Percentiles rank a stretch among this genome's conserved stretches.
These are phyloP conservation scores for Drosophila kanekoi DNA, from an alignment of 2,888 invertebrate species.

Conservation along the genomic window DNA sequence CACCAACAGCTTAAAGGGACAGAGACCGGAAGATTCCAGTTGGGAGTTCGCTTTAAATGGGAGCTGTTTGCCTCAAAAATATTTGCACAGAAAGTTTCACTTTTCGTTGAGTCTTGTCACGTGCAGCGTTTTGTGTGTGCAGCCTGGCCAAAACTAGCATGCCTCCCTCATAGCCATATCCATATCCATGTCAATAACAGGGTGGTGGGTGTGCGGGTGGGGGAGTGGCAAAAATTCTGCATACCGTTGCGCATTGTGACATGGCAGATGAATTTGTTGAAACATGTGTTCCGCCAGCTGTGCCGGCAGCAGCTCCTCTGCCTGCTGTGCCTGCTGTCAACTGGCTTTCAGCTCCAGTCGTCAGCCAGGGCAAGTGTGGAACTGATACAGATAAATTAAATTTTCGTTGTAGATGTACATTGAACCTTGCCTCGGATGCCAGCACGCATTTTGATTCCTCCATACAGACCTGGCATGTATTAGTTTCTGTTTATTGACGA, in stretches of 20 bases:
- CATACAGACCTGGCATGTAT: constrained; percentile 37
- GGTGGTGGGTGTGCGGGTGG: no score
- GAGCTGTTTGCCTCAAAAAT: constrained; percentile 58
- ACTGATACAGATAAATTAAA: constrained; percentile 82
- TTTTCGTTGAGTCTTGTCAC: constrained; percentile 76
- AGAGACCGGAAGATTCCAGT: not conserved
- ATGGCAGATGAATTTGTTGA: constrained; percentile 79
- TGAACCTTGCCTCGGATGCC: constrained; percentile 65
- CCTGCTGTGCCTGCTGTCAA: constrained; percentile 24
- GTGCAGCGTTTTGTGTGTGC: constrained; percentile 57
- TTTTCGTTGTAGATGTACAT: constrained; percentile 54
- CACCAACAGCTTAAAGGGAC: constrained; percentile 50
- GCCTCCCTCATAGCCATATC: constrained; percentile 4
- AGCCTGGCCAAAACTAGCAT: constrained; percentile 49
- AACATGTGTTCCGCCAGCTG: constrained; percentile 78
- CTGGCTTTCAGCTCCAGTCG: constrained; percentile 7
- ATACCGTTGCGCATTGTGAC: constrained; percentile 81
- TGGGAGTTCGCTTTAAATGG: constrained; percentile 35
- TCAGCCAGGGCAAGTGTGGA: constrained; percentile 50
- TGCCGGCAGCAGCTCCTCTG: constrained; percentile 23
- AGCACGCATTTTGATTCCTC: constrained; percentile 72
- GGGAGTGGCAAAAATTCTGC: constrained; percentile 58
- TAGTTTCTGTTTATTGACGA: constrained; percentile 50
- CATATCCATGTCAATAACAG: constrained; percentile 41
- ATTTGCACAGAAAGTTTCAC: constrained; percentile 74